phyloP scores from a whole-genome alignment of 2,888 invertebrate genomes.

The Phaonia tiefii region DNA sequence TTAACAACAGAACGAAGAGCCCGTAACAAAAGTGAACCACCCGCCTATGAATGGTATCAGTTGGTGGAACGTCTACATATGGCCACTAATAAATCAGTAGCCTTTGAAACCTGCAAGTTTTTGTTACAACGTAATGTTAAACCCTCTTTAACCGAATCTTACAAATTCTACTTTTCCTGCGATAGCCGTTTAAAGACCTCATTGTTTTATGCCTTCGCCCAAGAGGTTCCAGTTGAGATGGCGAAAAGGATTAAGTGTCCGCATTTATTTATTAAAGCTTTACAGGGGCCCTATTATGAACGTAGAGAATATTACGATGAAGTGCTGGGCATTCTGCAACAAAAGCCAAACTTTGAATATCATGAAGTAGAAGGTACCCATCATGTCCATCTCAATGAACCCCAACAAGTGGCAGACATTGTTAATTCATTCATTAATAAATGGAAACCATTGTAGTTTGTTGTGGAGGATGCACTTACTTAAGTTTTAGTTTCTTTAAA shows the following conservation, averaged over 20 bases:
- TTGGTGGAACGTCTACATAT: slow-evolving; percentile 82
- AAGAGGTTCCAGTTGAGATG: slow-evolving; percentile 82
- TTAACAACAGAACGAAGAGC: slow-evolving; percentile 79
- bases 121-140: slow-evolving; percentile 83
- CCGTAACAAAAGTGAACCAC: slow-evolving; percentile 81
- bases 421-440: slow-evolving; percentile 83
- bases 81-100: slow-evolving; percentile 83
- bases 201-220: slow-evolving; percentile 72
- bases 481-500: too few relatives aligned
- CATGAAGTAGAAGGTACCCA: slow-evolving; percentile 86
- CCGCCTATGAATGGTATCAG: slow-evolving; percentile 84
- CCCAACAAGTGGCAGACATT: slow-evolving; percentile 83
- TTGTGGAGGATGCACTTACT: too few relatives aligned
- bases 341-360: slow-evolving; percentile 82
- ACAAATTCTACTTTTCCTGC: slow-evolving; percentile 84
- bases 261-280: slow-evolving; percentile 84
- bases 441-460: slow-evolving; percentile 71
- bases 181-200: slow-evolving; percentile 84
- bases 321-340: slow-evolving; percentile 82
- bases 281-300: slow-evolving; percentile 82
- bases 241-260: slow-evolving; percentile 84
- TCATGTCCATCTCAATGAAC: slow-evolving; percentile 88
- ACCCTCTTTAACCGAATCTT: slow-evolving; percentile 82
- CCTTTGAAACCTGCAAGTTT: slow-evolving; percentile 82
- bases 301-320: slow-evolving; percentile 82